Base-by-base conservation (phyloP, 2,797 vertebrate genomes). In the Micrastur ruficollis region DNA sequence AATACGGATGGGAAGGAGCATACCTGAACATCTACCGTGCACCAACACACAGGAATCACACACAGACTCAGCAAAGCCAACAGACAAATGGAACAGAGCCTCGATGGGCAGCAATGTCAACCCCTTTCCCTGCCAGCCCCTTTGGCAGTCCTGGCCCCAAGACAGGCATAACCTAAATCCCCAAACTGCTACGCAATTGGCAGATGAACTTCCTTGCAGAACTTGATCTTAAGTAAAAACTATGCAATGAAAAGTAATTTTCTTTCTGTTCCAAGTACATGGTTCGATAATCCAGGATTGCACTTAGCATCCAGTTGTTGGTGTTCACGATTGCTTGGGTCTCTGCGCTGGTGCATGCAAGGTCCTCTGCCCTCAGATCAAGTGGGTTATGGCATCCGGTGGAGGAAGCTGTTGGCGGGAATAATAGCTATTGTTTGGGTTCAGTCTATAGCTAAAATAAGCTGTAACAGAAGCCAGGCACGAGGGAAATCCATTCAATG, bases 401-500 rank as follows among this genome's bases (percentile, higher is more conserved):
- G 7, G 72, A 65, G 68, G 73, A 2, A 20, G 86, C 62, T 1
- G 1, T 27, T 81, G 72, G 86, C 81, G 89, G 72, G 42, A 85
- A 50, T 40, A 85, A 72, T 66, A 68, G 90, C 63, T 86, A 49
- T 63, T 40, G 73, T 49, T 93, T 1, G 2, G 53, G 92, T 90
- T 90, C 84, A 92, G 93, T 90, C 94, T 92, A 66, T 91, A 81
- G 86, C 92, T 94, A 87, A 95, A 96, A 94, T 91, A 90, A 95
- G 92, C 90, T 95, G 86, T 93, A 93, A 92, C 87, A 92, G 84
- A 72, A 94, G 93, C 31, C 81, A 93, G 84, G 75, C 95, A 91
- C 75, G 3, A 94, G 96, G 93, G 95, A 97, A 93, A 97, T 96
- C 68, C 81, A 88, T 96, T 96, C 94, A 96, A 83, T 91, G 92